Percentiles rank a stretch among this genome's conserved stretches.
Evolutionary conservation across 2,797 vertebrate genomes (phyloP).

Genomic region (Percopsis omiscomaycus): DNA sequence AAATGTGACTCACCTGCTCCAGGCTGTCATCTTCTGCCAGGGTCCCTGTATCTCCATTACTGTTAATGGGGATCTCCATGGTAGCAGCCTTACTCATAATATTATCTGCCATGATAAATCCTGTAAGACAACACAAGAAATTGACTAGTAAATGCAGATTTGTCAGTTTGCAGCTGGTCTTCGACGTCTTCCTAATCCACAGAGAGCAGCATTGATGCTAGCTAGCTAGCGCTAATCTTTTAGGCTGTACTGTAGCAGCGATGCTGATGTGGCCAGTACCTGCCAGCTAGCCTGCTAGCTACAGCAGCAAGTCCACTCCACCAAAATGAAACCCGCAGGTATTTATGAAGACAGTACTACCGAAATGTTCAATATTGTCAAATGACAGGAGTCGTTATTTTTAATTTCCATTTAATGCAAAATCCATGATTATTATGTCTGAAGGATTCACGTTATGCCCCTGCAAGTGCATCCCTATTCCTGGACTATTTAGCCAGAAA

Average conservation of each 20-base stretch:
- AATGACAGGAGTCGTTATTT: conserved; percentile 19
- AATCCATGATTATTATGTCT: conserved; percentile 39
- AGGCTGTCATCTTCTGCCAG: conserved; percentile 89
- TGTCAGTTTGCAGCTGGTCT: neutral
- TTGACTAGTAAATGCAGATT: neutral
- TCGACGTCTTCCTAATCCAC: neutral
- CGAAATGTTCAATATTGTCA: conserved; percentile 3
- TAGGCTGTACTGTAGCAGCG: conserved; percentile 25
- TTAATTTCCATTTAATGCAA: conserved; percentile 17
- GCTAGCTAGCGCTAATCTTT: conserved; percentile 36
- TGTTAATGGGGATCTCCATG: conserved; percentile 97
- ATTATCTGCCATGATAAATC: conserved; percentile 87
- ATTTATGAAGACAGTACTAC: neutral
- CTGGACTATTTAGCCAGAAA: conserved; percentile 47
- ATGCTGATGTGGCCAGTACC: conserved; percentile 64
- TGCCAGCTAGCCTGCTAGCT: conserved; percentile 60
- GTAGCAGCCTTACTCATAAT: conserved; percentile 96
- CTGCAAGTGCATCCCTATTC: conserved; percentile 29
- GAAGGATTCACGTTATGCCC: conserved; percentile 26
- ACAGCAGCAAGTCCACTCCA: conserved; percentile 32
- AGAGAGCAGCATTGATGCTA: neutral
- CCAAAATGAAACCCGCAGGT: conserved; percentile 10
- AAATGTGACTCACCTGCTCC: conserved; percentile 84
- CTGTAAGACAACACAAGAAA: conserved; percentile 58
- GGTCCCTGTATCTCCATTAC: conserved; percentile 88